phyloP scores from a whole-genome alignment of 2,113 vertebrate genomes.

The Puffinus mauretanicus region DNA sequence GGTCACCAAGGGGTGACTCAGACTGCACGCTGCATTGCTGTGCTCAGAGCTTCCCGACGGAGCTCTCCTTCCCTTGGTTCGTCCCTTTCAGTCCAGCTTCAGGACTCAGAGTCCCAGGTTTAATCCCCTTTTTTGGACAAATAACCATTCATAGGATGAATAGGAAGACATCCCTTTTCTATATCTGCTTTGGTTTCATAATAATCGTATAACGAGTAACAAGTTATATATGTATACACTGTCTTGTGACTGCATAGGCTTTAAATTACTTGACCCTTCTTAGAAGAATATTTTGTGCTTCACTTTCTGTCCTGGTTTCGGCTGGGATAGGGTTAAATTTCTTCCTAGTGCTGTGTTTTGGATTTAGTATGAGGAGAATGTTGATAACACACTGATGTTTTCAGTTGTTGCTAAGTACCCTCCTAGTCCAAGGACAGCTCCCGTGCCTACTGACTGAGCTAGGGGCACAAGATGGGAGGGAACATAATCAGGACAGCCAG shows the following conservation, averaged over 20 bases:
- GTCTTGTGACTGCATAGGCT: neutral
- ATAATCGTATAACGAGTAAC: neutral
- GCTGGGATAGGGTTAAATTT: too few species aligned
- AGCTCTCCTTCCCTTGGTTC: neutral
- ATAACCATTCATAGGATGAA: neutral
- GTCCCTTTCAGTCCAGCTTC: neutral
- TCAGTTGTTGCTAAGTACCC: too few species aligned
- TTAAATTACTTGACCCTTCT: neutral
- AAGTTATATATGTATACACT: neutral
- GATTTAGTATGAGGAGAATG: too few species aligned
- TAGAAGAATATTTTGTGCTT: neutral
- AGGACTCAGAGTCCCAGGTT: neutral
- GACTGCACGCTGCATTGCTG: neutral
- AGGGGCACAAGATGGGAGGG: too few species aligned
- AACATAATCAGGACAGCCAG: too few species aligned
- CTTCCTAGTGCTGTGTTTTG: too few species aligned
- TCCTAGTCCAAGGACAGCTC: too few species aligned
- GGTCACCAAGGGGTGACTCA: neutral
- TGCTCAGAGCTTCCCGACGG: neutral
- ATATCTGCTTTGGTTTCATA: neutral
- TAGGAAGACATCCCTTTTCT: neutral
- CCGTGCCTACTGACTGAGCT: too few species aligned
- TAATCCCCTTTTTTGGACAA: neutral
- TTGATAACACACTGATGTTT: too few species aligned
- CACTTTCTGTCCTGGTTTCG: neutral